Percentiles rank a stretch among this genome's conserved stretches.
phyloP scores from a whole-genome alignment of 53 echinoderm and acorn worm genomes.

The Temnopleurus reevesii region DNA sequence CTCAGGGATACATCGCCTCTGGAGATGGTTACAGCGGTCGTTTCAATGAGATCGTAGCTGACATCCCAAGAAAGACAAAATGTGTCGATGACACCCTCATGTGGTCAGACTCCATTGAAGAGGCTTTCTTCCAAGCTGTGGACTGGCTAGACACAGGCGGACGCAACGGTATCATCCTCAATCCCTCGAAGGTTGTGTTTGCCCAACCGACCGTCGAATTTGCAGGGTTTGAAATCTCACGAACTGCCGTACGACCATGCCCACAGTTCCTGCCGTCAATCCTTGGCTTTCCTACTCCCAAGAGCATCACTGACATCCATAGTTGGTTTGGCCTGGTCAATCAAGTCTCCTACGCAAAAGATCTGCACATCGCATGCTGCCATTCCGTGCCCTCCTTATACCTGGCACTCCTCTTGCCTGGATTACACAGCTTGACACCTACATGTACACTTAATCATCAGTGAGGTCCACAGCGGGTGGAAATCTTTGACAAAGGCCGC shows the following conservation, averaged over 20 bases:
- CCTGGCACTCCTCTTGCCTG: slow-evolving; percentile 48
- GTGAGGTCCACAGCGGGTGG: slow-evolving; percentile 46
- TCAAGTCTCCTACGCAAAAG: background rate
- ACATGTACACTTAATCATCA: slow-evolving; percentile 44
- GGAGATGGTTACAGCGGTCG: slow-evolving; percentile 39
- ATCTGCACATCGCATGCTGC: slow-evolving; percentile 38
- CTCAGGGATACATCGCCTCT: slow-evolving; percentile 63
- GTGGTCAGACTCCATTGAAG: slow-evolving; percentile 30
- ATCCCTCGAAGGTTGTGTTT: slow-evolving; percentile 55
- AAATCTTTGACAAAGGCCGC: slow-evolving; percentile 47
- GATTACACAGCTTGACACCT: slow-evolving; percentile 50
- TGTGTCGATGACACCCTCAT: slow-evolving; percentile 24
- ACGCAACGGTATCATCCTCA: slow-evolving; percentile 63
- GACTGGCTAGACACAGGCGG: slow-evolving; percentile 65
- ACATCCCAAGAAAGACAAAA: background rate
- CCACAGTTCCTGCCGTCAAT: slow-evolving; percentile 39
- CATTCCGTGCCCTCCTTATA: slow-evolving; percentile 53
- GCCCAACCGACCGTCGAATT: slow-evolving; percentile 53
- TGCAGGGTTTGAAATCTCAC: slow-evolving; percentile 62
- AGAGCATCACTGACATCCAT: slow-evolving; percentile 21
- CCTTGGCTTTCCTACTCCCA: slow-evolving; percentile 32
- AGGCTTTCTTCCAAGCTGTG: slow-evolving; percentile 62
- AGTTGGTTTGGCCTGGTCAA: slow-evolving; percentile 59
- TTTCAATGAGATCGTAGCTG: slow-evolving; percentile 47
- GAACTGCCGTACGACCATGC: slow-evolving; percentile 55